Percentiles rank a stretch among this genome's conserved stretches.
phyloP scores from a whole-genome alignment of 2,797 vertebrate genomes.

The Leontopithecus rosalia region DNA sequence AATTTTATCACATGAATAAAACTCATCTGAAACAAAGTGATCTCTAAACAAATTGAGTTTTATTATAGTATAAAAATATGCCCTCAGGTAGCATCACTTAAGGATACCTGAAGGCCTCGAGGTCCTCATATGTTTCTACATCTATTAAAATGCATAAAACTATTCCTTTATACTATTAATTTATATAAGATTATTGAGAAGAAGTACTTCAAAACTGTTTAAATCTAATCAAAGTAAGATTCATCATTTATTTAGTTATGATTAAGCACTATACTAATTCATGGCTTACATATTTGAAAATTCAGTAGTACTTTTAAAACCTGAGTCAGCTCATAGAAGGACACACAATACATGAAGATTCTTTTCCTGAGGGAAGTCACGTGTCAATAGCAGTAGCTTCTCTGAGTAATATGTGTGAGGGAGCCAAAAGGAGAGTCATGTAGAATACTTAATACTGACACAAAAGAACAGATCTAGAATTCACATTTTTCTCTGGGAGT shows the following conservation, averaged over 20 bases:
- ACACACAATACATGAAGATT: not conserved
- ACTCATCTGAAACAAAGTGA: conserved; percentile 6
- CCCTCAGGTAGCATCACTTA: not conserved
- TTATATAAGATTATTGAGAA: not conserved
- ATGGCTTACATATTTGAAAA: not conserved
- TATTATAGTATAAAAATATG: not conserved
- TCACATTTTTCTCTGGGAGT: not conserved
- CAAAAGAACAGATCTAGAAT: not conserved
- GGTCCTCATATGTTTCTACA: not conserved
- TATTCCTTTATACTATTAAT: not conserved
- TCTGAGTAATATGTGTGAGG: not conserved
- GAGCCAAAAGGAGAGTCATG: not conserved
- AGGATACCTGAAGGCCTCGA: not conserved
- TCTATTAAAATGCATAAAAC: not conserved
- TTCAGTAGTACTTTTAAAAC: not conserved
- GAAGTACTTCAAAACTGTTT: not conserved
- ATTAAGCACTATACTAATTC: not conserved
- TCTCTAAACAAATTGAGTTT: conserved; percentile 13
- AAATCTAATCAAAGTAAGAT: not conserved
- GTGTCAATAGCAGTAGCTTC: not conserved
- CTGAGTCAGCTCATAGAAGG: not conserved
- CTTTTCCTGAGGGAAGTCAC: not conserved
- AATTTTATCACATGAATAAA: conserved; percentile 28
- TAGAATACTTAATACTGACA: not conserved
- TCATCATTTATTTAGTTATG: not conserved